phyloP scores from a whole-genome alignment of 2,797 vertebrate genomes.

The Cyprinella venusta region DNA sequence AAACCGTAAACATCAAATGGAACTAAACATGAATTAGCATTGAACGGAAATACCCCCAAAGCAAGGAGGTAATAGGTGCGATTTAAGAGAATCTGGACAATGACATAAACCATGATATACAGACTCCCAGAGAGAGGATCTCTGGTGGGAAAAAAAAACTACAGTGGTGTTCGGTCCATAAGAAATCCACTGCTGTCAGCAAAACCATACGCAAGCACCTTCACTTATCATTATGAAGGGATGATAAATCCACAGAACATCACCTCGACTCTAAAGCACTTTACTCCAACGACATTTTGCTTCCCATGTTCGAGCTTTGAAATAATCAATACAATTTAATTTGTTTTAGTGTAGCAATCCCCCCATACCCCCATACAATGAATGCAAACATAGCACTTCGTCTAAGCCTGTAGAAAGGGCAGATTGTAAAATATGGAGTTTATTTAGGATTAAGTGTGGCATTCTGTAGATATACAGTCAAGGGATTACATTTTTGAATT shows the following conservation, averaged over 20 bases:
- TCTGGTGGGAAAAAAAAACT: not conserved
- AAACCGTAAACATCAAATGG: not conserved
- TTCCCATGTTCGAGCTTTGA: conserved; percentile 64
- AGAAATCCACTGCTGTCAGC: conserved; percentile 52
- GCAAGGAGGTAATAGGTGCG: not conserved
- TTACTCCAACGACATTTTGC: conserved; percentile 48
- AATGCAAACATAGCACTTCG: conserved; percentile 43
- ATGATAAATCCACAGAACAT: conserved; percentile 56
- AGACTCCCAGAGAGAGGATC: conserved; percentile 16
- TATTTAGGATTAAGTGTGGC: not conserved
- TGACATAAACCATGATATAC: conserved; percentile 27
- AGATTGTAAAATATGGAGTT: conserved; percentile 3
- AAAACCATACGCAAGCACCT: conserved; percentile 47
- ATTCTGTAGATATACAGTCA: not conserved
- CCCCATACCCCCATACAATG: too few relatives aligned
- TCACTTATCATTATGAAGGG: conserved; percentile 52
- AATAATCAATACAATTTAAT: conserved; percentile 70
- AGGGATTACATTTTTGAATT: too few relatives aligned
- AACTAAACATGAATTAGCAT: not conserved
- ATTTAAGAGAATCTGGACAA: conserved; percentile 33
- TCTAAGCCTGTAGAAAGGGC: conserved; percentile 31
- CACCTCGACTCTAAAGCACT: conserved; percentile 43
- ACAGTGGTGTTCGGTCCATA: conserved; percentile 37
- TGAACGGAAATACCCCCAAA: not conserved
- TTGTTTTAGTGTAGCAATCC: conserved; percentile 28